phyloP scores from a whole-genome alignment of 2,113 vertebrate genomes.

The Ceratotherium simum region DNA sequence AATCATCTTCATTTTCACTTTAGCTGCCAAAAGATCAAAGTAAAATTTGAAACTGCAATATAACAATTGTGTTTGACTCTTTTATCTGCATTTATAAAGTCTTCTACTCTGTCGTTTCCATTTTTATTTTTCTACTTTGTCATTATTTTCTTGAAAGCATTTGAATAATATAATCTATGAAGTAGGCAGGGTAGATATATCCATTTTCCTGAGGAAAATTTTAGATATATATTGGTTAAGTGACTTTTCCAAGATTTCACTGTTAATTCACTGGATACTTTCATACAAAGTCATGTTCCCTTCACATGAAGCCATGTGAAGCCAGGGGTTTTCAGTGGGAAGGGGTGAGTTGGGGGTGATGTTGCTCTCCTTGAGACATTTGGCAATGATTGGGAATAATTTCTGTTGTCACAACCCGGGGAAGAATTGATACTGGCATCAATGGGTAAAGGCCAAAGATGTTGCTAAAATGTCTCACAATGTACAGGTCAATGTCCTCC shows the following conservation, averaged over 20 bases:
- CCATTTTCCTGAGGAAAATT: neutral
- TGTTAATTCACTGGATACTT: neutral
- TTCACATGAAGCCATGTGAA: neutral
- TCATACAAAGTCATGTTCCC: neutral
- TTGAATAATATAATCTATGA: neutral
- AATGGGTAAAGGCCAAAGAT: neutral
- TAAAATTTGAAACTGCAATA: neutral
- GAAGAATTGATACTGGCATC: neutral
- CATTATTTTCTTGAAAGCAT: slow-evolving; percentile 32
- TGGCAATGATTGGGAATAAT: neutral
- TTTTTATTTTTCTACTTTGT: neutral
- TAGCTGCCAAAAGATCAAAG: neutral
- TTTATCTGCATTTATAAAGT: neutral
- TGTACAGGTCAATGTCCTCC: too few relatives aligned
- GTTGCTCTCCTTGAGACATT: neutral
- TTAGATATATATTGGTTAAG: neutral
- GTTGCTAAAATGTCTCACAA: neutral
- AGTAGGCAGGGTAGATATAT: neutral
- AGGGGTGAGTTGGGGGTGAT: neutral
- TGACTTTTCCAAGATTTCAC: neutral
- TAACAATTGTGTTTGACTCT: neutral
- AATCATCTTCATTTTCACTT: neutral
- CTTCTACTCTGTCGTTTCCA: neutral
- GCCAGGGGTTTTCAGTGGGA: neutral
- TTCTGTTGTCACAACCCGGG: neutral